These are phyloP conservation scores for Chrysomela aeneicollis DNA, from an alignment of 2,888 invertebrate species.

Conservation along the genomic window DNA sequence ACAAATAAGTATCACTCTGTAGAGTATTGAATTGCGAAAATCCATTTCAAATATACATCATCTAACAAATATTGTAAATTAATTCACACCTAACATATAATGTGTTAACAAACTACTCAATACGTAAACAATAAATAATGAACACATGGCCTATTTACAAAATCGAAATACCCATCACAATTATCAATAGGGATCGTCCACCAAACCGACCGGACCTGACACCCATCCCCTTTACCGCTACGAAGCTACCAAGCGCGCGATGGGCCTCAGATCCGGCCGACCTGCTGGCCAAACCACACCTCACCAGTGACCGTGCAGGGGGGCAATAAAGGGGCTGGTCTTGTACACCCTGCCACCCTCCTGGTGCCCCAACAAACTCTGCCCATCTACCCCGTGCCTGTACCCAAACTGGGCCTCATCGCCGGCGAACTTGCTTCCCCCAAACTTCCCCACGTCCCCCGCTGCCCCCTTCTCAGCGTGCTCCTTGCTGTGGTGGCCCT, in stretches of 20 bases:
- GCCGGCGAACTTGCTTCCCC: conserved; percentile 68
- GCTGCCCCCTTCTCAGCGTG: conserved; percentile 68
- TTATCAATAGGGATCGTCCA: too few relatives aligned
- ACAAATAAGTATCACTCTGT: too few relatives aligned
- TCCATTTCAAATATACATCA: not conserved
- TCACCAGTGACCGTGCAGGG: conserved; percentile 54
- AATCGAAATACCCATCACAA: not conserved
- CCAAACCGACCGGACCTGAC: not conserved
- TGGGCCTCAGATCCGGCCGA: too few relatives aligned
- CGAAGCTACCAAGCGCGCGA: too few relatives aligned
- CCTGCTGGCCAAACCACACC: too few relatives aligned
- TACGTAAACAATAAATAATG: not conserved
- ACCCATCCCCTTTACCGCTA: not conserved
- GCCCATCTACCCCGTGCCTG: conserved; percentile 69
- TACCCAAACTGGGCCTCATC: conserved; percentile 67
- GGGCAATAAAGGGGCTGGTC: conserved; percentile 66
- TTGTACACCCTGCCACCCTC: conserved; percentile 66
- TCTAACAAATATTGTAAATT: not conserved
- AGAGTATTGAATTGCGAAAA: too few relatives aligned
- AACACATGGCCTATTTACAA: conserved; percentile 3
- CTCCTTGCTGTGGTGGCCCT: conserved; percentile 67
- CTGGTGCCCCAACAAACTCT: conserved; percentile 69
- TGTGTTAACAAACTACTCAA: not conserved
- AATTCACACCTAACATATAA: not conserved
- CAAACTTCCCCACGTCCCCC: conserved; percentile 69